Percentiles rank a stretch among this genome's conserved stretches.
These are phyloP conservation scores for Crenuchus spilurus DNA, from an alignment of 2,797 vertebrate genomes.

Conservation along the genomic window DNA sequence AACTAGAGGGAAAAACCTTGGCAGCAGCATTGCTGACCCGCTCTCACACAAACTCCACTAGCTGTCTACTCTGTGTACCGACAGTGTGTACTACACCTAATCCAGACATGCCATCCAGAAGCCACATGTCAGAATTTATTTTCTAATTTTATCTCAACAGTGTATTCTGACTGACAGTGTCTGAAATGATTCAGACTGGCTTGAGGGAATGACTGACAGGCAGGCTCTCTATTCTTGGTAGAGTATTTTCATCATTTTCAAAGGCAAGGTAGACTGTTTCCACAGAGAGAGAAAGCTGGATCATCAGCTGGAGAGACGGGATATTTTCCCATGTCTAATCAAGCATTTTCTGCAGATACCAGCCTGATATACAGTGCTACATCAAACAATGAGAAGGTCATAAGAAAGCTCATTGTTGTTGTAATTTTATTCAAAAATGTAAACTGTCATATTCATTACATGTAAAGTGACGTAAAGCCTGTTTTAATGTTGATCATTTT, in stretches of 20 bases:
- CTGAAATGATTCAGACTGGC: background rate
- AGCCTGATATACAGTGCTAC: too few relatives aligned
- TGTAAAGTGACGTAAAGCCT: too few relatives aligned
- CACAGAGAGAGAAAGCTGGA: background rate
- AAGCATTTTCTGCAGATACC: too few relatives aligned
- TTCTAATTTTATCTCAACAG: background rate
- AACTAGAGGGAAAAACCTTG: background rate
- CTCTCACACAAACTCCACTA: background rate
- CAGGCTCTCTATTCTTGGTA: background rate
- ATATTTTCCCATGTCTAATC: too few relatives aligned
- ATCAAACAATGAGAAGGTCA: too few relatives aligned
- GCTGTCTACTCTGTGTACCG: background rate
- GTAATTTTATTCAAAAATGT: too few relatives aligned
- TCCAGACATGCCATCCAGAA: background rate
- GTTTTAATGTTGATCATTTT: too few relatives aligned
- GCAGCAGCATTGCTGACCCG: background rate
- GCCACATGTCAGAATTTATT: constrained; percentile 15
- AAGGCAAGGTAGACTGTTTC: background rate
- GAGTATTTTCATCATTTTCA: background rate
- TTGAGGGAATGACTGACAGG: background rate
- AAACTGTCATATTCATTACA: too few relatives aligned
- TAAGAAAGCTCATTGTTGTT: too few relatives aligned
- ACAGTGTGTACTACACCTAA: background rate
- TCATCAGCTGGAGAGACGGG: background rate
- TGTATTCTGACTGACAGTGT: background rate